phyloP scores from a whole-genome alignment of 2,888 invertebrate genomes.

The Flexamia atlantica region DNA sequence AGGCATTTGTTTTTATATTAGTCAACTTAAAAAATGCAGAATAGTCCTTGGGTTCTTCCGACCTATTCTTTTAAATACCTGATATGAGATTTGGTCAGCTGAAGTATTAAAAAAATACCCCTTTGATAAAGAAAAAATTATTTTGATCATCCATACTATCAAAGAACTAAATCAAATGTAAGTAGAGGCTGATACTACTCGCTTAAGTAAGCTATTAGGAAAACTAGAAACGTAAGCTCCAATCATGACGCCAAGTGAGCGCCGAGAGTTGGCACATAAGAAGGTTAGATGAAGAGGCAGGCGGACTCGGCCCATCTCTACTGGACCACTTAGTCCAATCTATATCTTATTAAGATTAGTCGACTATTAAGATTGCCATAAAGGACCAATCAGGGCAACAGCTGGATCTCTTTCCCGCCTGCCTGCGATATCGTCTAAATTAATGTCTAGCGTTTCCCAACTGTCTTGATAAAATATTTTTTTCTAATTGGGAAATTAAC shows the following conservation, averaged over 20 bases:
- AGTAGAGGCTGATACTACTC: no score
- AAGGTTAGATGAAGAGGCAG: neutral
- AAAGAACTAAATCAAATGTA: no score
- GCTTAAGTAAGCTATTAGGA: no score
- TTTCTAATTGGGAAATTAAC: neutral
- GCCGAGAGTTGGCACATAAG: neutral
- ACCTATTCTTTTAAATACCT: no score
- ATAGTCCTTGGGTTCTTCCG: no score
- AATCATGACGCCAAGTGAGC: neutral
- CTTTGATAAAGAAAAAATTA: no score
- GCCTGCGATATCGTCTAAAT: slow-evolving; percentile 41
- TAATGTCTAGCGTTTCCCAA: slow-evolving; percentile 6
- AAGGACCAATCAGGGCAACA: slow-evolving; percentile 46
- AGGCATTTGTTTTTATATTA: no score
- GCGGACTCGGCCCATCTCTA: neutral
- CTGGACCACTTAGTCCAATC: slow-evolving; percentile 44
- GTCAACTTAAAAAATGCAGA: no score
- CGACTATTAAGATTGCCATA: slow-evolving; percentile 44
- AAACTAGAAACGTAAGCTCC: no score
- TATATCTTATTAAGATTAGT: slow-evolving; percentile 51
- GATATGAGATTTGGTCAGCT: no score
- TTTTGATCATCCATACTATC: no score
- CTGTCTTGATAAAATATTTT: neutral
- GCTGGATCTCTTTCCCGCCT: slow-evolving; percentile 3
- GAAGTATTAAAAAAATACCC: no score